phyloP scores from a whole-genome alignment of 2,888 invertebrate species.

The Pteria penguin region DNA sequence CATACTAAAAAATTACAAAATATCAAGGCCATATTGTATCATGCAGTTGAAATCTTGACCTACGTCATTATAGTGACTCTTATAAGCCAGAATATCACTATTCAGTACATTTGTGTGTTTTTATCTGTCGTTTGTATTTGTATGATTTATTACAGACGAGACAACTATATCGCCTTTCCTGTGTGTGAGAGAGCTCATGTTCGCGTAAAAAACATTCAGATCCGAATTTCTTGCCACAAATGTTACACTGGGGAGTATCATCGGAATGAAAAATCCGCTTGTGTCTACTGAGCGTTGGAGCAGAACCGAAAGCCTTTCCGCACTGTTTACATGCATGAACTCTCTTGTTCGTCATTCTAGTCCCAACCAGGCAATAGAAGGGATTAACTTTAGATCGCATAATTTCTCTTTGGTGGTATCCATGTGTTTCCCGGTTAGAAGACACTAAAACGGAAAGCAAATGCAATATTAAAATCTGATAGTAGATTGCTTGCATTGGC shows the following conservation, averaged over 20 bases:
- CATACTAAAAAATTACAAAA: no score
- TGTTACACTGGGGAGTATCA: not conserved
- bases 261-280: not conserved
- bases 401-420: not conserved
- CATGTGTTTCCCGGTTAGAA: not conserved
- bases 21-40: no score
- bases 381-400: no score
- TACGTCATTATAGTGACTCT: no score
- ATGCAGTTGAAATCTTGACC: no score
- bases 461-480: no score
- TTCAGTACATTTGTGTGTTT: not conserved
- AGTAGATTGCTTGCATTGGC: no score
- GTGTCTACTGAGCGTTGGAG: not conserved
- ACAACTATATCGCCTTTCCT: constrained; percentile 1
- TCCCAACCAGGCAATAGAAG: no score
- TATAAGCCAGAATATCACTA: not conserved
- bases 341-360: no score
- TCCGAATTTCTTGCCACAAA: not conserved
- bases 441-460: no score
- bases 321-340: constrained; percentile 1
- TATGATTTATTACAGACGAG: constrained; percentile 7
- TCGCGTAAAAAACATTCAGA: not conserved
- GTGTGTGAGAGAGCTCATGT: constrained; percentile 8
- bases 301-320: constrained; percentile 6
- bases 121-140: constrained; percentile 16